phyloP scores from a whole-genome alignment of 1,140 invertebrate genomes.

The Oryzaephilus surinamensis region DNA sequence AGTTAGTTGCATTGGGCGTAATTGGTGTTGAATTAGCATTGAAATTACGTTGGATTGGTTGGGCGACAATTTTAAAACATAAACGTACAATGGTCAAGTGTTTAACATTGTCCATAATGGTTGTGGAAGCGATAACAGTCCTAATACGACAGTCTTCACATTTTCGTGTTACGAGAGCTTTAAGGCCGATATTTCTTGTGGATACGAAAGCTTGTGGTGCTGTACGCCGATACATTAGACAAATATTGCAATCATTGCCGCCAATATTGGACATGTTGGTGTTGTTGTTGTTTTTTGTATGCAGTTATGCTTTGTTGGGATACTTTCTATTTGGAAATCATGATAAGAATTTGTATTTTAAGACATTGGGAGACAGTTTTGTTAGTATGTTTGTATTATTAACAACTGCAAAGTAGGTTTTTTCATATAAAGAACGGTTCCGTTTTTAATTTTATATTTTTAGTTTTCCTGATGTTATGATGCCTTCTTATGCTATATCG shows the following conservation, averaged over 20 bases:
- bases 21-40: conserved; percentile 70
- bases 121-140: conserved; percentile 72
- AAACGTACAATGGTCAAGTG: conserved; percentile 80
- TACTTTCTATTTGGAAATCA: conserved; percentile 72
- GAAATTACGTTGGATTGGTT: conserved; percentile 78
- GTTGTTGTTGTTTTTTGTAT: conserved; percentile 75
- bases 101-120: conserved; percentile 70
- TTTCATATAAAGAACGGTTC: conserved; percentile 3
- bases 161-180: conserved; percentile 74
- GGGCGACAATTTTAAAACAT: conserved; percentile 58
- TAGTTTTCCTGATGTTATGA: conserved; percentile 90
- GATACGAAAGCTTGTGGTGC: conserved; percentile 76
- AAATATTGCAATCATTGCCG: conserved; percentile 74
- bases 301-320: conserved; percentile 71
- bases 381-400: conserved; percentile 82
- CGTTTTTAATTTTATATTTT: conserved; percentile 24
- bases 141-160: conserved; percentile 74
- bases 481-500: conserved; percentile 73
- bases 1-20: conserved; percentile 64
- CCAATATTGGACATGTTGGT: conserved; percentile 84
- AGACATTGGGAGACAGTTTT: conserved; percentile 70
- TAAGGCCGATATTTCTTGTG: conserved; percentile 82
- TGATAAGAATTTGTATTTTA: conserved; percentile 66
- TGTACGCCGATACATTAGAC: conserved; percentile 58
- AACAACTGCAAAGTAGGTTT: conserved; percentile 82